Base-by-base conservation (phyloP, 2,113 vertebrate genomes). In the Sminthopsis crassicaudata region DNA sequence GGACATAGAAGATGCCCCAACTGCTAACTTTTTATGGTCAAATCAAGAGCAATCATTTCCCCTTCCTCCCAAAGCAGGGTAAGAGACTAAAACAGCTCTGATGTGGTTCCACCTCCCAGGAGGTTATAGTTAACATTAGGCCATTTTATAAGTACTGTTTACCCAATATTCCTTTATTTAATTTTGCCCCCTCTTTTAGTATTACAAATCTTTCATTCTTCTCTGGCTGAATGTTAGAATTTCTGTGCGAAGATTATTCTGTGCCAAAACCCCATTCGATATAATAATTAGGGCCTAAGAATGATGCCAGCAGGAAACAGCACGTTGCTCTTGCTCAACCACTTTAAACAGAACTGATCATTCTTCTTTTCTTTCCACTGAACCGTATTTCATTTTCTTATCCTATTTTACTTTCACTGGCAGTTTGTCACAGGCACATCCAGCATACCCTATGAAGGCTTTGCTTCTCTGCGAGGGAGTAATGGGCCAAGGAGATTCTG, bases 341-440 rank as follows among this genome's bases (percentile, higher is more conserved):
- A 14, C 25, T 50, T 0, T 89, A n/a, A 6, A 0, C 2, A 0
- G 16, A 36, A 46, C 23, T 30, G 30, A 54, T 0, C 2, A 2
- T 2, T 1, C 27, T 26, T 2, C 46, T 52, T 14, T 88, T 26
- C 16, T 12, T 22, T 46, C 53, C 10, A 0, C 60, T 52, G 42
- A 11, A 89, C 60, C 57, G 93, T 42, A 48, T 88, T 53, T 96
- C 54, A 96, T 52, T 16, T 52, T 92, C 16, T 53, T 25, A 94
- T 94, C 90, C 93, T 36, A 1, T 93, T 97, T 48, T 97, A 84
- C 97, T 95, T 98, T 92, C 27, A 2, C 94, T 94, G 93, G 2
- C 95, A 99, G 99, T 99, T 99, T 98, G 99, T 99, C 92, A 99
- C 99, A n/a, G 99, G 99, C 76, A 99, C 99, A 0, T 99, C 99